A percentile compares a stretch with the other conserved stretches of the same genome.
Conservation (phyloP, 2,113 vertebrate genomes). For the Hylia prasina region DNA sequence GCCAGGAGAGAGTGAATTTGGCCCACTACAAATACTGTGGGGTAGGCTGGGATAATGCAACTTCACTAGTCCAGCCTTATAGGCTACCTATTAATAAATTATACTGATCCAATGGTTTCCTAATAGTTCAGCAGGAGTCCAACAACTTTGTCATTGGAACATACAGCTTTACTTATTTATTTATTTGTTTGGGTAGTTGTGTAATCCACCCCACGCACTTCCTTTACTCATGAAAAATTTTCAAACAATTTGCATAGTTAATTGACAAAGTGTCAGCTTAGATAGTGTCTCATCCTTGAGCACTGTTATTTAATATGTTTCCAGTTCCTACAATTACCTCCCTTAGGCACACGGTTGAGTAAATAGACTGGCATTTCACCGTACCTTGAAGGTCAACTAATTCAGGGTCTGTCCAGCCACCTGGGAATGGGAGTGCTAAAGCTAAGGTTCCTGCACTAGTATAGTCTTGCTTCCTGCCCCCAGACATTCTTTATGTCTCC, state of each 20-base stretch:
- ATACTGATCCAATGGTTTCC: not conserved
- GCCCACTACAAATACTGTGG: not conserved
- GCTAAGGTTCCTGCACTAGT: not conserved
- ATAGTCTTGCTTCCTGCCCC: not conserved
- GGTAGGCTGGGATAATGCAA: not conserved
- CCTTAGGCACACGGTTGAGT: constrained; percentile 17
- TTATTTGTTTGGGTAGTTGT: not conserved
- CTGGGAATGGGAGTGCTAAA: not conserved
- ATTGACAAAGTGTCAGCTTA: constrained; percentile 32
- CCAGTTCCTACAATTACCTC: not conserved
- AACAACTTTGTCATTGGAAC: not conserved
- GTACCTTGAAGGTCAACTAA: constrained; percentile 53
- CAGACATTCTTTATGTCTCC: constrained; percentile 22
- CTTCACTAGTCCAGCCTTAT: not conserved
- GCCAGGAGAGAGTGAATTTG: not conserved
- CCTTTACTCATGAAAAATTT: not conserved
- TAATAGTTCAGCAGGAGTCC: not conserved
- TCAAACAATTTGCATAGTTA: constrained; percentile 20
- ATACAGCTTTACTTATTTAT: not conserved
- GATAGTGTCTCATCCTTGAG: constrained; percentile 8
- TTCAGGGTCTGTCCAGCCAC: constrained; percentile 4
- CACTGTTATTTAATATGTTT: not conserved
- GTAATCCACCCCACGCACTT: not conserved
- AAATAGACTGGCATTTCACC: constrained; percentile 20
- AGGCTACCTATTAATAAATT: not conserved